Evolutionary conservation across 2,113 vertebrate genomes (phyloP), one percentile per base, ranked within the genome.

Genomic region (Siphamia tubifer): DNA sequence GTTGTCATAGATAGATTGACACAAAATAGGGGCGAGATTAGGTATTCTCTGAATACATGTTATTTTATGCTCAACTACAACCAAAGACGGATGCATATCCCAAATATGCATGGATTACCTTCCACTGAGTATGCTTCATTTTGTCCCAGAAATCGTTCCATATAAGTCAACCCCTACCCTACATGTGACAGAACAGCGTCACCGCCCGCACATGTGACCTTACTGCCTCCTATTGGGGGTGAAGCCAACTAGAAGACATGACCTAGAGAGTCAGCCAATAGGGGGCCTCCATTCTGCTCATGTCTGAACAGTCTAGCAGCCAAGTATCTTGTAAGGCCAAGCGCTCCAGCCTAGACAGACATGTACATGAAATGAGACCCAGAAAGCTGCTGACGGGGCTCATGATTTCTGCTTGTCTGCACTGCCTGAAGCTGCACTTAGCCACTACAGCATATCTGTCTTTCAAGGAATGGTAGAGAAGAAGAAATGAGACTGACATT

Each of bases 211-310:
- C 42, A 53, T 17, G 24, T 30, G 20, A 40, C 48, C 74, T 62
- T 55, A 17, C 68, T 66, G 67, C 53, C 44, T 51, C 66, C 68
- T 74, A 44, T 52, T 68, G 64, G 45, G 55, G 24, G 56, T 64
- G 45, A 54, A 78, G 58, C 55, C 44, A 64, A 52, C 30, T 68
- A 79, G 65, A 86, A 81, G 55, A 58, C 51, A 64, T 68, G 56
- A 61, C 63, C 70, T 28, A 68, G 30, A 61, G 43, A 48, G 27
- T 4, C 40, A 51, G 48, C 63, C 63, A 73, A 53, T 75, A 27
- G 15, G 47, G 16, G 42, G 16, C 25, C 4, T 11, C 2, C 5
- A 66, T 23, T 16, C 17, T 20, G 56, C 17, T 27, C 40, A 25
- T 2, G 21, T 3, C 44, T n/a, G n/a, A 8, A 6, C 10, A 3